Percentiles rank a stretch among this genome's conserved stretches.
Conservation (phyloP, 1,140 invertebrate species). For the Hermetia illucens region DNA sequence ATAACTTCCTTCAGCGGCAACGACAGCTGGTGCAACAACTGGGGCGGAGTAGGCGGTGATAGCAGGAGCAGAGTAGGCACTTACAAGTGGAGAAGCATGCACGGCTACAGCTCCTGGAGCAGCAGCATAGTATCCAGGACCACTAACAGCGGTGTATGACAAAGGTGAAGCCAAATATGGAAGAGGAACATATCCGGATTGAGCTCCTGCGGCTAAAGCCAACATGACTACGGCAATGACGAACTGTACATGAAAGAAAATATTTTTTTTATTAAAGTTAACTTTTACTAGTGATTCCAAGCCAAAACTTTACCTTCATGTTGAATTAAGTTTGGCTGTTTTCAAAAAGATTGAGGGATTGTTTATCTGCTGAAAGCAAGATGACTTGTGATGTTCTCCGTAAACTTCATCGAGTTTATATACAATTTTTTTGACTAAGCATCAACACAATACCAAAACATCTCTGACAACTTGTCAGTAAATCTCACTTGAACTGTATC, state of each 20-base stretch:
- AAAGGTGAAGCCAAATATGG: constrained; percentile 2
- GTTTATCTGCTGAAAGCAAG: too few species aligned
- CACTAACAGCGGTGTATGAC: constrained; percentile 11
- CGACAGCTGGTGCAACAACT: neutral
- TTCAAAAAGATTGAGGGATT: too few species aligned
- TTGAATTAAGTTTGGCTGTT: constrained; percentile 16
- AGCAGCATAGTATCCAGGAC: constrained; percentile 11
- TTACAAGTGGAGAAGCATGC: neutral
- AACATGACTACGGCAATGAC: constrained; percentile 30
- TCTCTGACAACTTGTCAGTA: too few species aligned
- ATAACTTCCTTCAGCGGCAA: constrained; percentile 10
- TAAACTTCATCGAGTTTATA: too few species aligned
- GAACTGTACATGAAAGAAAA: constrained; percentile 18
- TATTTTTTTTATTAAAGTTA: neutral
- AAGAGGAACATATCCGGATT: constrained; percentile 19
- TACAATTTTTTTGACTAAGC: too few species aligned
- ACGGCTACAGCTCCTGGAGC: neutral
- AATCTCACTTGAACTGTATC: too few species aligned
- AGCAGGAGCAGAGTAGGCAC: neutral
- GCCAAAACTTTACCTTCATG: too few species aligned
- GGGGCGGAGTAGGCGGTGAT: neutral
- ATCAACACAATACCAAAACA: too few species aligned
- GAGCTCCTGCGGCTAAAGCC: constrained; percentile 24
- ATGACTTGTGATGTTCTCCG: too few species aligned
- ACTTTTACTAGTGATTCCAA: neutral